Base-by-base conservation (phyloP, 2,888 invertebrate species). In the Marronus borbonicus region DNA sequence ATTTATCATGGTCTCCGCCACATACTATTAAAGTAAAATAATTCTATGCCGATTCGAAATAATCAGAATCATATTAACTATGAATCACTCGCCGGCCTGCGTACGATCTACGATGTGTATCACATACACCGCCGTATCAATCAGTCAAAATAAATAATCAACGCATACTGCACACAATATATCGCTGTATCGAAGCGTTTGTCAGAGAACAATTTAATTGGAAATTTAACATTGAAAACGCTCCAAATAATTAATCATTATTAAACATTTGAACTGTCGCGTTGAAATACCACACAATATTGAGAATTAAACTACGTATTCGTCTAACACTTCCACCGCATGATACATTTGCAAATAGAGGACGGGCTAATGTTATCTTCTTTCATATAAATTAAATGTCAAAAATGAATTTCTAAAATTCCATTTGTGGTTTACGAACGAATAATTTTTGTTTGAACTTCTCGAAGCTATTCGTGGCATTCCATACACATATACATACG, bases 81-180 rank as follows among this genome's bases (percentile, higher is more conserved):
- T 31, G 31, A 62, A 28, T 62, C 62, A 62, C 14, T n/a, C n/a
- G n/a, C n/a, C n/a, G n/a, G n/a, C n/a, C n/a, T n/a, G 28, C 4
- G 24, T 62, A 28, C 24, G 24, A 62, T 62, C 62, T 31, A 31
- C 31, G 31, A 10, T 28, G 31, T 62, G 62, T 62, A 62, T 24
- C 31, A 62, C 31, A 14, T 31, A 62, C 31, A 62, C 31, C 14
- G n/a, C 62, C 8, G 62, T 24, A 62, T 10, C 62, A 62, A 62
- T 62, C 62, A 62, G 28, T 62, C 62, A 62, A 62, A 62, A 62
- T 62, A 62, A 62, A 62, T 62, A 62, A 62, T 62, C 62, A 62
- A 62, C 31, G 62, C 28, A 62, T 62, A 62, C 62, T 31, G 14
- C 31, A 62, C 62, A 62, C 62, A 62, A 10, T 5, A 31, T 20